Base-by-base conservation (phyloP, 1,140 invertebrate genomes). In the Eumeta japonica region DNA sequence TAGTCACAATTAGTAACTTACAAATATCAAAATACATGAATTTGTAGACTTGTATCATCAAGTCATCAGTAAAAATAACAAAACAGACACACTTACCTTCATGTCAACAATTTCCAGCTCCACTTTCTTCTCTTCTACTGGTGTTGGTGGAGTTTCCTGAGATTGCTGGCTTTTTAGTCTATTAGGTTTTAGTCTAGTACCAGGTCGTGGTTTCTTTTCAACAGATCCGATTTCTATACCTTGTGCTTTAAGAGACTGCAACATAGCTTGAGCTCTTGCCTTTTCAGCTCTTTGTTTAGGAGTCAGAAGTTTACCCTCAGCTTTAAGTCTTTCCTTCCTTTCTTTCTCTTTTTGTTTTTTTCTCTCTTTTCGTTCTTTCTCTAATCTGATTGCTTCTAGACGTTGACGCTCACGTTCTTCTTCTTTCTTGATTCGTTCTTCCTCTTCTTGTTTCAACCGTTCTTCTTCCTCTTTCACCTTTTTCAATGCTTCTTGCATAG, bases 321-420 rank as follows among this genome's bases (percentile, higher is more conserved):
- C 90, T 65, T 97, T 97, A 20, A 96, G 71, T 57, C 90, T 81
- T 62, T 95, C 92, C 70, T 90, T 93, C 40, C 88, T 83, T 58
- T 97, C 94, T 52, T 97, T 97, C 77, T 97, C 93, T 58, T 94
- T 95, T 52, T 91, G 83, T 59, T 97, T 98, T 59, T 94, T 94
- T 45, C 82, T 85, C 52, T 94, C 88, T 62, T 94, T 95, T 36
- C 82, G 81, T 70, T 93, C 94, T 63, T 90, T 84, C 64, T 94
- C 91, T 43, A 90, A 65, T 43, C 84, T 81, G 20, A 90, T 59
- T 41, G 88, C 83, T 76, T 92, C 89, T 39, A 87, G 70, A 33
- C 87, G 80, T 16, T 81, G 80, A 35, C 75, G 74, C 58, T 91
- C 88, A 14, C 83, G 79, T 55, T 90, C 83, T 59, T 92, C 89